Conservation (phyloP, 2,888 invertebrate genomes). For the Orthosia incerta region DNA sequence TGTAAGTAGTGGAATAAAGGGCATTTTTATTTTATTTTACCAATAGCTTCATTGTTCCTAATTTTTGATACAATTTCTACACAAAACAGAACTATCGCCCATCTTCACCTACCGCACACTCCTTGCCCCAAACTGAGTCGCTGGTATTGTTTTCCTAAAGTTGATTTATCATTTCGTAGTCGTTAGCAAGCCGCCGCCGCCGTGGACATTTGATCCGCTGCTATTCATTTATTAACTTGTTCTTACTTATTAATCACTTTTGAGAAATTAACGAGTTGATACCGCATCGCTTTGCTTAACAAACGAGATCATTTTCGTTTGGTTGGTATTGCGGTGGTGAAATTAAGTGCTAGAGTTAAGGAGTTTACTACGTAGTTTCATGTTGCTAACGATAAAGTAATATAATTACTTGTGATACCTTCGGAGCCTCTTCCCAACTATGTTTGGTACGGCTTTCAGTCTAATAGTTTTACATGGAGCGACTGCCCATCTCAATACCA, state of each 20-base stretch:
- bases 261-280: constrained; percentile 58
- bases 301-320: constrained; percentile 48
- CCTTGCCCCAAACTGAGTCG: constrained; percentile 67
- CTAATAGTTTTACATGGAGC: no score
- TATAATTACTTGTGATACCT: no score
- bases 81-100: background rate
- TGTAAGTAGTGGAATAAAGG: no score
- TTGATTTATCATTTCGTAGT: constrained; percentile 82
- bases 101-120: constrained; percentile 26
- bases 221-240: constrained; percentile 63
- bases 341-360: constrained; percentile 8
- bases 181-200: constrained; percentile 78
- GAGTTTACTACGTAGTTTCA: background rate
- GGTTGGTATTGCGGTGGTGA: constrained; percentile 13
- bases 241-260: constrained; percentile 61
- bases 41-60: no score
- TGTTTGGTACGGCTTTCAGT: no score
- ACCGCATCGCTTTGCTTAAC: constrained; percentile 42
- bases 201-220: constrained; percentile 76
- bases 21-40: no score
- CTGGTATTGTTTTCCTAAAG: constrained; percentile 78
- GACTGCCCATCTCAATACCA: no score
- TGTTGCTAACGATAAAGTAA: no score
- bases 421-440: no score
- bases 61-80: background rate